Base-by-base conservation (phyloP, 2,797 vertebrate genomes). In the Channallabes apus region DNA sequence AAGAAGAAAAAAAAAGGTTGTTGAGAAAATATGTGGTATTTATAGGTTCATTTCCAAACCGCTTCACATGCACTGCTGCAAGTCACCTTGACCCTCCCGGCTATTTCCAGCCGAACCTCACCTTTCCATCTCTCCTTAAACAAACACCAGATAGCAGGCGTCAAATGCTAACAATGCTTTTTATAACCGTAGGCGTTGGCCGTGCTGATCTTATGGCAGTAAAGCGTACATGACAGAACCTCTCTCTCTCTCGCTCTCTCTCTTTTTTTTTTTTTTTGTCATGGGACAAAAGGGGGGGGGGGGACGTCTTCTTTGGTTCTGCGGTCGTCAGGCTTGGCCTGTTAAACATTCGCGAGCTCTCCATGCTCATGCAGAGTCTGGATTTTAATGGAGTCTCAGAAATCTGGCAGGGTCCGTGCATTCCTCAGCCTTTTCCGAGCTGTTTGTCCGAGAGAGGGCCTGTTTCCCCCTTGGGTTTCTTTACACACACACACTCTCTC, bases 301-400 rank as follows among this genome's bases (percentile, higher is more conserved):
- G n/a, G n/a, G n/a, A 54, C 12, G 51, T 54, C 12, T 54, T 54
- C 51, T 54, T 46, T 1, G 22, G 73, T 41, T 69, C 65, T 46
- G 67, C 22, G 64, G 27, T 77, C 77, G 38, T 83, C 82, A 80
- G 62, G 51, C 77, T 9, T 56, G 75, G 46, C 22, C 86, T 68
- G 76, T 80, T 84, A 80, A 84, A 80, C 82, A n/a, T 84, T 76
- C n/a, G 32, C 38, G 2, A 82, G 80, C 85, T 38, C 29, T 61
- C 22, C 4, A 32, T 69, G 84, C 77, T 82, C 18, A 62, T 64
- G 82, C 67, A 75, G 62, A 12, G 18, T 41, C 59, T 86, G 80
- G 87, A 87, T 82, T 90, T 85, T 84, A 87, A 75, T 87, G 86
- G 87, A 90, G 87, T 77, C 86, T 84, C 67, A 56, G 82, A 86